Conservation (phyloP, 2,888 invertebrate genomes). For the Brachypalpus laphriformis region DNA sequence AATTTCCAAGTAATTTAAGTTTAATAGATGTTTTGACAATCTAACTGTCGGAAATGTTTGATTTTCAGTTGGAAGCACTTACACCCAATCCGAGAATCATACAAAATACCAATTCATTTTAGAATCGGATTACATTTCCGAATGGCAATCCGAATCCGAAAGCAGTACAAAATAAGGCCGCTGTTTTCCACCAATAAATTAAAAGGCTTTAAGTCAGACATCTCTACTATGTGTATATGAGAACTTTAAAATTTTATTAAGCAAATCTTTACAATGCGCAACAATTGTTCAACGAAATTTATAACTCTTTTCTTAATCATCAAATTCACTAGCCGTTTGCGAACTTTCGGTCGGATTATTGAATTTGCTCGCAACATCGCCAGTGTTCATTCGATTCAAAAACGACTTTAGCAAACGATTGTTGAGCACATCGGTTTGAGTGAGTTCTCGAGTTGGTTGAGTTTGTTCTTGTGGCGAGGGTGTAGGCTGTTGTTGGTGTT, state of each 20-base stretch:
- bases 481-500: conserved; percentile 43
- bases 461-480: conserved; percentile 60
- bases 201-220: too few species aligned
- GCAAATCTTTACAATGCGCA: neutral
- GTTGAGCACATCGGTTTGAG: conserved; percentile 80
- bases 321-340: conserved; percentile 30
- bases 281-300: neutral
- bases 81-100: too few species aligned
- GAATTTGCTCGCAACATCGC: conserved; percentile 41
- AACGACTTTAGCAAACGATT: conserved; percentile 79
- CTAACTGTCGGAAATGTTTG: too few species aligned
- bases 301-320: conserved; percentile 17
- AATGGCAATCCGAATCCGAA: too few species aligned
- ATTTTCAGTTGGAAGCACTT: too few species aligned
- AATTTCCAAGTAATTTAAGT: too few species aligned
- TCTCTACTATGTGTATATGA: too few species aligned
- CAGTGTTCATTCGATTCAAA: conserved; percentile 78
- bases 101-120: too few species aligned
- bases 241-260: neutral
- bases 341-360: neutral
- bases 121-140: too few species aligned
- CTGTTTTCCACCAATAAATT: too few species aligned
- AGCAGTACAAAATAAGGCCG: too few species aligned
- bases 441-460: conserved; percentile 77
- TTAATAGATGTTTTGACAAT: too few species aligned